A percentile compares a stretch with the other conserved stretches of the same genome.
These are phyloP conservation scores for Aphelinus certus DNA, from an alignment of 1,140 invertebrate genomes.

Conservation along the genomic window DNA sequence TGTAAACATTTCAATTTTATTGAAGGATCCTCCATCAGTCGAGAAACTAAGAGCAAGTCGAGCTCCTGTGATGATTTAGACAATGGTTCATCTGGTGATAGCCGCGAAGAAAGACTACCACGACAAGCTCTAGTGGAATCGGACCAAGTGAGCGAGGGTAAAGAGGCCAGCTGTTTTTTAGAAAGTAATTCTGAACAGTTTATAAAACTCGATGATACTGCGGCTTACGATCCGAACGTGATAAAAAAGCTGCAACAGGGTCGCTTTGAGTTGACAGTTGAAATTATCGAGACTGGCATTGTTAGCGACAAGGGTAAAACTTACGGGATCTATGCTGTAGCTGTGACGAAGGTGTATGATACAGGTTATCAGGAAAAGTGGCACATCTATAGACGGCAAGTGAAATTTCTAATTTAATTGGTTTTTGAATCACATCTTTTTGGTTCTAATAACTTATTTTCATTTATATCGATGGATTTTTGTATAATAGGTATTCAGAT, in stretches of 20 bases:
- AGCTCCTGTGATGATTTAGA: constrained; percentile 52
- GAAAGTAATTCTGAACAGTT: constrained; percentile 53
- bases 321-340: constrained; percentile 90
- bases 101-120: constrained; percentile 14
- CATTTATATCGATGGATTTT: neutral
- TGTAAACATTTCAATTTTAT: no score
- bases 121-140: constrained; percentile 44
- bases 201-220: constrained; percentile 52
- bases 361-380: constrained; percentile 77
- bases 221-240: constrained; percentile 54
- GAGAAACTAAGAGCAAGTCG: constrained; percentile 47
- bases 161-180: constrained; percentile 48
- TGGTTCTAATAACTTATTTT: neutral
- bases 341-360: constrained; percentile 75
- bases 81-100: constrained; percentile 16
- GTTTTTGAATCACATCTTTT: neutral
- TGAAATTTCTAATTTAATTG: neutral
- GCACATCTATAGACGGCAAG: constrained; percentile 77
- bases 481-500: constrained; percentile 78
- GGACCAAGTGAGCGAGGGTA: constrained; percentile 48
- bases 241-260: constrained; percentile 70
- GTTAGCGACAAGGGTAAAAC: constrained; percentile 82
- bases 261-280: constrained; percentile 70
- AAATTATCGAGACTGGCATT: constrained; percentile 79
- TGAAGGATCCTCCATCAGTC: constrained; percentile 7